These are phyloP conservation scores for Cartodere bifasciata DNA, from an alignment of 2,888 invertebrate genomes.

Conservation along the genomic window DNA sequence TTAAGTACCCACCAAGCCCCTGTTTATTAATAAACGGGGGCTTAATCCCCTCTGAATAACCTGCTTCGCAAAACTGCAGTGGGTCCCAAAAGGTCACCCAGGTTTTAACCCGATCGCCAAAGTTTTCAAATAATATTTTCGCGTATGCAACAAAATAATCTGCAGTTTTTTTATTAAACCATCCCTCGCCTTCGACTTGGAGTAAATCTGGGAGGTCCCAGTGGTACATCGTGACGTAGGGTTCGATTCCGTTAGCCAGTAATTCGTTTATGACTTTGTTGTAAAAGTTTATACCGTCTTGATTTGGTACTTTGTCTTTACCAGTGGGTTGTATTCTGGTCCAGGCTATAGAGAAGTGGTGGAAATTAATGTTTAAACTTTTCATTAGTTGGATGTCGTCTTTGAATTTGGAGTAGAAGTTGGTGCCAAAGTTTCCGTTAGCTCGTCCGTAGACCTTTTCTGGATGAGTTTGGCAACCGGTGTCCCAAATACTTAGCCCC, in stretches of 20 bases:
- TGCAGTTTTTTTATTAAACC: conserved; percentile 46
- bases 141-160: conserved; percentile 48
- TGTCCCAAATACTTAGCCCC: too few relatives aligned
- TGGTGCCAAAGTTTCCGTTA: conserved; percentile 51
- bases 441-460: too few relatives aligned
- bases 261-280: conserved; percentile 58
- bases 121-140: conserved; percentile 7
- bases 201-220: conserved; percentile 25
- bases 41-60: conserved; percentile 6
- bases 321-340: conserved; percentile 43
- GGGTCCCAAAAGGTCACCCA: conserved; percentile 41
- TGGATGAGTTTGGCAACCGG: too few relatives aligned
- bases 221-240: conserved; percentile 32
- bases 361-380: conserved; percentile 42
- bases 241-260: conserved; percentile 40
- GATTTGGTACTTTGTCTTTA: conserved; percentile 47
- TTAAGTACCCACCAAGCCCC: conserved; percentile 5
- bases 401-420: conserved; percentile 51
- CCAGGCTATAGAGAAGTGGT: conserved; percentile 32
- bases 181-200: conserved; percentile 48
- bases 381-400: conserved; percentile 47
- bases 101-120: conserved; percentile 20
- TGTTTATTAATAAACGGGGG: conserved; percentile 4
- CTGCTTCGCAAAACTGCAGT: conserved; percentile 6
- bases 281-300: conserved; percentile 60